These are phyloP conservation scores for Scalopus aquaticus DNA, from an alignment of 2,113 vertebrate species.

Conservation along the genomic window DNA sequence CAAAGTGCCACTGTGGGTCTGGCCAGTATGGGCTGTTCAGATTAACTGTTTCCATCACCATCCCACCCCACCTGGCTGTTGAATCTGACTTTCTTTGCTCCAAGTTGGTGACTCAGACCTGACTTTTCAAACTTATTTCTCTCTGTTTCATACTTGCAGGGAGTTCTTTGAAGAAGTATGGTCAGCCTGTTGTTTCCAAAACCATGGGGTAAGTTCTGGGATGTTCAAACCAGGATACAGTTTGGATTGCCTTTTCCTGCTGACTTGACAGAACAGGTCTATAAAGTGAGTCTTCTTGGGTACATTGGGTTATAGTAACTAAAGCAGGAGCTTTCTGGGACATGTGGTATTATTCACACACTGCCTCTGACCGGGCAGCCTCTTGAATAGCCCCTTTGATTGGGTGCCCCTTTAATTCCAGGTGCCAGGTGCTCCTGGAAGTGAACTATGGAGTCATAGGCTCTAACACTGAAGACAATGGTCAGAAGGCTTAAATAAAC, in stretches of 20 bases:
- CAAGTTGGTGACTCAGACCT: not conserved
- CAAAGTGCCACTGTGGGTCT: not conserved
- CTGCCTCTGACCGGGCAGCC: not conserved
- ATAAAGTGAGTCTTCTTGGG: not conserved
- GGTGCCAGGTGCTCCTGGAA: not conserved
- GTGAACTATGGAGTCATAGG: not conserved
- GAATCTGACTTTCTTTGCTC: not conserved
- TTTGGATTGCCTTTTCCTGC: not conserved
- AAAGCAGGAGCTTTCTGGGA: not conserved
- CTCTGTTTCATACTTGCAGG: slow-evolving; percentile 83
- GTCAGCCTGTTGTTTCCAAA: slow-evolving; percentile 84
- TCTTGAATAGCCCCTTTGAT: not conserved
- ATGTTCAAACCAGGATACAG: not conserved
- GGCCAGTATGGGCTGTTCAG: not conserved
- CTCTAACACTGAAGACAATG: not conserved
- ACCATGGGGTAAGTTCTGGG: slow-evolving; percentile 86
- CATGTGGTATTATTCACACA: not conserved
- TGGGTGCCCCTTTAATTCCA: too few species aligned
- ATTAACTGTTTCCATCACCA: not conserved
- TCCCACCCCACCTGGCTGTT: too few species aligned
- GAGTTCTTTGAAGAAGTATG: slow-evolving; percentile 84
- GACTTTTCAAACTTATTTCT: slow-evolving; percentile 36
- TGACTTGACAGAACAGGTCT: not conserved
- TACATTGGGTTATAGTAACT: not conserved
- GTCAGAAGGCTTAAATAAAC: not conserved